Conservation (phyloP, 2,888 invertebrate genomes). For the Onthophagus sagittarius region DNA sequence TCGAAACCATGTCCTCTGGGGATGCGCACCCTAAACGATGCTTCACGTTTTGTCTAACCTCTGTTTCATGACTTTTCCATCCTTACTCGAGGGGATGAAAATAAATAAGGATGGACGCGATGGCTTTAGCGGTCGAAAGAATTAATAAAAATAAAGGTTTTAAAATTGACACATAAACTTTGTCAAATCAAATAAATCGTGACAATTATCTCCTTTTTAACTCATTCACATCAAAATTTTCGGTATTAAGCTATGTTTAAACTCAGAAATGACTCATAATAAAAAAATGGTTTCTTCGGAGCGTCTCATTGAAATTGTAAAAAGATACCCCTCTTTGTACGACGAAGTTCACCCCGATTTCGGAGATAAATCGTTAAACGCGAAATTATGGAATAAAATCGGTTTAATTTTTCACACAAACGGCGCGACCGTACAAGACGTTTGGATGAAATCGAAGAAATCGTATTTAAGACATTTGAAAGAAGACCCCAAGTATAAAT, state of each 20-base stretch:
- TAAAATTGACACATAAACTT: no score
- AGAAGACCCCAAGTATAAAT: not conserved
- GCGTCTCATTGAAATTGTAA: slow-evolving; percentile 2
- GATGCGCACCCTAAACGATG: not conserved
- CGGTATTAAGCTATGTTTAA: not conserved
- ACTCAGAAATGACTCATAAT: no score
- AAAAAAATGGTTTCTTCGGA: not conserved
- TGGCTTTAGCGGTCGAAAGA: not conserved
- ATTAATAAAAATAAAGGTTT: not conserved
- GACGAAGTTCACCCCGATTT: not conserved
- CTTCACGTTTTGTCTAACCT: not conserved
- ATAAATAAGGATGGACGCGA: not conserved
- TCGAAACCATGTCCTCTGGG: not conserved
- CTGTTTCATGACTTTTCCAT: not conserved
- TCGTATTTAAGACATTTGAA: not conserved
- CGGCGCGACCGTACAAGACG: not conserved
- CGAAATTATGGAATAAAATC: not conserved
- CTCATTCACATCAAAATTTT: not conserved
- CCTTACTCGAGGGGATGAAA: not conserved
- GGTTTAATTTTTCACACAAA: not conserved
- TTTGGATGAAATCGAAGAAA: not conserved
- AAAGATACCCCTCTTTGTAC: not conserved
- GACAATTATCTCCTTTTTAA: no score
- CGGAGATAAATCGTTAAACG: not conserved
- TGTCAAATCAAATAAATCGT: no score